Percentiles rank a stretch among this genome's conserved stretches.
Evolutionary conservation across 1,140 invertebrate genomes (phyloP).

Genomic region (Bombus vancouverensis): DNA sequence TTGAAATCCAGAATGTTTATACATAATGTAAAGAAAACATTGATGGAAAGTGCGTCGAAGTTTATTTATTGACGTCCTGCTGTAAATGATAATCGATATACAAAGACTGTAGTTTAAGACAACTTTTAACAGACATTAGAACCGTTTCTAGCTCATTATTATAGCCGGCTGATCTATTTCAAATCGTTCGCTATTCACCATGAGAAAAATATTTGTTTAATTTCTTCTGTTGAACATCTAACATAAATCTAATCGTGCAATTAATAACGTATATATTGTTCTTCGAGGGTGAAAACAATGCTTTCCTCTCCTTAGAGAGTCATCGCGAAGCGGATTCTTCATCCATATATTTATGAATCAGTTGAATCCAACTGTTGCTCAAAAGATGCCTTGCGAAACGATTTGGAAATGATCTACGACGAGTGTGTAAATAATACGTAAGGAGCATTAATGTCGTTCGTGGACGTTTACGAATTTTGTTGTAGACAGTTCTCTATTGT

Average conservation of each 20-base stretch:
- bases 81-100: slow-evolving; percentile 69
- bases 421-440: slow-evolving; percentile 63
- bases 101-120: slow-evolving; percentile 81
- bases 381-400: slow-evolving; percentile 67
- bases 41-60: slow-evolving; percentile 44
- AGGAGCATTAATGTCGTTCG: slow-evolving; percentile 66
- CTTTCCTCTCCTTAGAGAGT: background rate
- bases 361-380: slow-evolving; percentile 50
- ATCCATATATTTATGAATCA: slow-evolving; percentile 1
- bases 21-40: slow-evolving; percentile 49
- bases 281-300: background rate
- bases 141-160: slow-evolving; percentile 70
- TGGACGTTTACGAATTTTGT: slow-evolving; percentile 59
- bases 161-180: slow-evolving; percentile 55
- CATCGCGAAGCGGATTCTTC: background rate
- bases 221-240: background rate
- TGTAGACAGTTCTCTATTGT: slow-evolving; percentile 59
- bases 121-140: slow-evolving; percentile 80
- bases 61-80: slow-evolving; percentile 63
- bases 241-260: background rate
- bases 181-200: slow-evolving; percentile 57
- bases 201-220: background rate
- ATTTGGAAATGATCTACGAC: slow-evolving; percentile 64
- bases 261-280: background rate
- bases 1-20: slow-evolving; percentile 54